phyloP scores from a whole-genome alignment of 1,140 invertebrate species.

The Anastrepha ludens region DNA sequence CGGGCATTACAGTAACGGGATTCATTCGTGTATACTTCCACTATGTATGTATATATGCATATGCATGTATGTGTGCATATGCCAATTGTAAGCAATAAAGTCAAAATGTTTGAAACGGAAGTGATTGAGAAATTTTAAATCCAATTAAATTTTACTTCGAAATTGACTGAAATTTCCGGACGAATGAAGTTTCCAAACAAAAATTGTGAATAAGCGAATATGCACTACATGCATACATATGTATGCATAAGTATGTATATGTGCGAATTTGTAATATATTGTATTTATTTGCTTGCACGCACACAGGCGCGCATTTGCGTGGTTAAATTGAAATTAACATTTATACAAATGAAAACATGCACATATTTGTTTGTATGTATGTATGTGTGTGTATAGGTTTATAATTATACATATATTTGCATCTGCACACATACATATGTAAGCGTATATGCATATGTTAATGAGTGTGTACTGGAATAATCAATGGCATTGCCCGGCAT shows the following conservation, averaged over 20 bases:
- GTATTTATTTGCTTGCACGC: neutral
- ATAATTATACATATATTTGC: neutral
- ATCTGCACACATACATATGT: neutral
- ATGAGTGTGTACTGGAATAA: neutral
- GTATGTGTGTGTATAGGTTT: neutral
- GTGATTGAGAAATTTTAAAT: slow-evolving; percentile 45
- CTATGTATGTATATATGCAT: neutral
- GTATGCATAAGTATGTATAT: neutral
- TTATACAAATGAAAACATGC: slow-evolving; percentile 9
- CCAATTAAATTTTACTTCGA: slow-evolving; percentile 44
- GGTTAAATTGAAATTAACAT: slow-evolving; percentile 36
- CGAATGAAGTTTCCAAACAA: slow-evolving; percentile 38
- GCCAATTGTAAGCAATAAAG: neutral
- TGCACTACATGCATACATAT: neutral
- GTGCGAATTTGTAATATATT: neutral
- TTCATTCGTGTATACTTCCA: neutral
- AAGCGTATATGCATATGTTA: neutral
- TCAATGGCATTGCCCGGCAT: neutral
- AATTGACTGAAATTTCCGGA: slow-evolving; percentile 36
- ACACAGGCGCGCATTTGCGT: neutral
- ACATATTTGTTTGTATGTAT: neutral
- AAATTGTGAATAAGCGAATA: neutral
- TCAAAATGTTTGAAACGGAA: slow-evolving; percentile 23
- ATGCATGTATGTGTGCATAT: neutral
- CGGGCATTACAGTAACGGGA: neutral